These are phyloP conservation scores for Zaprionus obscuricornis DNA, from an alignment of 2,888 invertebrate species.

Conservation along the genomic window DNA sequence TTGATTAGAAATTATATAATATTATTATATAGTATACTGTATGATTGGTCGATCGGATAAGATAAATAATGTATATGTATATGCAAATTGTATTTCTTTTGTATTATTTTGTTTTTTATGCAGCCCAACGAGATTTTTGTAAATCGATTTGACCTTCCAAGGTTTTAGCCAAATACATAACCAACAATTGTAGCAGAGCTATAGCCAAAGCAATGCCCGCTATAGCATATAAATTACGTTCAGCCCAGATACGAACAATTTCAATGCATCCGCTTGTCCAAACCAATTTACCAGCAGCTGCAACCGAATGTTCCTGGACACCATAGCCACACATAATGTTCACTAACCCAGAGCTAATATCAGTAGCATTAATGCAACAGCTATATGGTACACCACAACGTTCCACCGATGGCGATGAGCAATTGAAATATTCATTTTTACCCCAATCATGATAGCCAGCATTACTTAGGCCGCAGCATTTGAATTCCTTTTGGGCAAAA, in stretches of 20 bases:
- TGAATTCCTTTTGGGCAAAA: slow-evolving; percentile 93
- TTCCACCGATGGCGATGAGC: slow-evolving; percentile 95
- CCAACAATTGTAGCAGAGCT: slow-evolving; percentile 93
- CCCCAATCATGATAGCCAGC: slow-evolving; percentile 97
- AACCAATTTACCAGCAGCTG: slow-evolving; percentile 93
- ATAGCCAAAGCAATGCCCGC: slow-evolving; percentile 92
- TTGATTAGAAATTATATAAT: not conserved
- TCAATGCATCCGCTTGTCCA: slow-evolving; percentile 97
- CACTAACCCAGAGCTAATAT: slow-evolving; percentile 92
- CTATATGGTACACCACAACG: slow-evolving; percentile 96
- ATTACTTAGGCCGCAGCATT: slow-evolving; percentile 95
- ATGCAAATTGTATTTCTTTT: not conserved
- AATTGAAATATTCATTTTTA: slow-evolving; percentile 97
- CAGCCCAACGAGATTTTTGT: slow-evolving; percentile 90
- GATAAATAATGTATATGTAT: not conserved
- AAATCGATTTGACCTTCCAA: slow-evolving; percentile 95
- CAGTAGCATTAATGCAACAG: slow-evolving; percentile 95
- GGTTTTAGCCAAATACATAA: slow-evolving; percentile 94
- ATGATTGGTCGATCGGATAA: not conserved
- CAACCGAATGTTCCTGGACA: slow-evolving; percentile 92
- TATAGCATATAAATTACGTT: slow-evolving; percentile 94
- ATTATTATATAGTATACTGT: no score
- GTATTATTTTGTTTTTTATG: not conserved
- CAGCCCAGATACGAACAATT: slow-evolving; percentile 93
- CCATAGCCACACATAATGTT: slow-evolving; percentile 97